Evolutionary conservation across 2,888 invertebrate species (phyloP).

Genomic region (Xestia xanthographa): DNA sequence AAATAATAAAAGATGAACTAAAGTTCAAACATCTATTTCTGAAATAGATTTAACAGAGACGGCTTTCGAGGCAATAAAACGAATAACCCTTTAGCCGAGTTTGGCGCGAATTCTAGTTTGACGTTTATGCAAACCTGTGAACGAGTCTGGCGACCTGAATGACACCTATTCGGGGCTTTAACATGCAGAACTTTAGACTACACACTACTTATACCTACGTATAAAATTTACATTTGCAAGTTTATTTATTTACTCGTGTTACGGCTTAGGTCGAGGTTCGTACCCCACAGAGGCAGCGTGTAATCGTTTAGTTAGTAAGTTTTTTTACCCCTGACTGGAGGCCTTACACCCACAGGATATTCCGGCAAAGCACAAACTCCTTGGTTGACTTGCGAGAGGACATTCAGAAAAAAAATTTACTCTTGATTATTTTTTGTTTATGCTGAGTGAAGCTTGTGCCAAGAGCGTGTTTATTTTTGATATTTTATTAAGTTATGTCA

Average conservation of each 20-base stretch:
- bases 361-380: background rate
- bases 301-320: background rate
- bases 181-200: constrained; percentile 9
- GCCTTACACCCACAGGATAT: background rate
- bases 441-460: background rate
- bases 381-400: background rate
- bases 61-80: constrained; percentile 21
- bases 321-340: background rate
- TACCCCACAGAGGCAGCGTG: no score
- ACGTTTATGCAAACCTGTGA: constrained; percentile 37
- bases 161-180: constrained; percentile 32
- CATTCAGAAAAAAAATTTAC: background rate
- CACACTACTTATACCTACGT: background rate
- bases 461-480: constrained; percentile 14
- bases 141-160: constrained; percentile 31
- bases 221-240: background rate
- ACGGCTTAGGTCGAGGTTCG: no score
- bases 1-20: constrained; percentile 31
- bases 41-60: constrained; percentile 23
- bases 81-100: constrained; percentile 5
- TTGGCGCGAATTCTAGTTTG: constrained; percentile 33
- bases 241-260: constrained; percentile 23
- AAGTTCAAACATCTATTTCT: constrained; percentile 25
- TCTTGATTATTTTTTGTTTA: background rate
- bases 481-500: background rate